Evolutionary conservation across 2,113 vertebrate species (phyloP), one percentile per base, ranked within the genome.

Genomic region (Craseonycteris thonglongyai): DNA sequence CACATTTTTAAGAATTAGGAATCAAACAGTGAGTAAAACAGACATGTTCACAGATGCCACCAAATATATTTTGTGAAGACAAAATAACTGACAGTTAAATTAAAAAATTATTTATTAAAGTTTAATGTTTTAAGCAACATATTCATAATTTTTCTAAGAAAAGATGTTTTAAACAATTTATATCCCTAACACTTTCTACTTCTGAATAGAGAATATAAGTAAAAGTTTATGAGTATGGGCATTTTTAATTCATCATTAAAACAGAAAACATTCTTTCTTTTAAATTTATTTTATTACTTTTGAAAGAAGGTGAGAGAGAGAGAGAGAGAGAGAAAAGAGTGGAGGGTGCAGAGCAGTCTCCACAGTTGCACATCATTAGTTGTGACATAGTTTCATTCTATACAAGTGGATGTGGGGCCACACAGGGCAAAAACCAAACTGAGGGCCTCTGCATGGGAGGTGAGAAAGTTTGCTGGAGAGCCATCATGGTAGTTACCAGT

Each of bases 71-170:
- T 76, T 72, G 24, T 74, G 21, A 71, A 63, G 19, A 40, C 33
- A 89, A 89, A 82, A 58, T 66, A 89, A 71, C 49, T 78, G 19
- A 74, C 33, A 51, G 11, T 58, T 94, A 85, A 90, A 82, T 59
- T 90, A 61, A 92, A 94, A 74, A 40, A 83, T 75, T 90, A 6
- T 61, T 90, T 84, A 88, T 49, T 96, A 65, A 91, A 94, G 38
- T 84, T 88, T 71, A 90, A 92, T 35, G 91, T 90, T 91, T 92
- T 94, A 86, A 93, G 68, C 28, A 91, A 75, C 12, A 78, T 38
- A 91, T 61, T 11, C 38, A 68, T 58, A 51, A 85, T 38, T 87
- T 26, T 38, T 47, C 51, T 79, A 79, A 63, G 72, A 68, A 91
- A 87, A 78, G 9, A 74, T 33, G 5, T 90, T 76, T 94, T 61